Evolutionary conservation across 2,888 invertebrate genomes (phyloP), one percentile per base, ranked within the genome.

Genomic region (Agonopterix subpropinquella): DNA sequence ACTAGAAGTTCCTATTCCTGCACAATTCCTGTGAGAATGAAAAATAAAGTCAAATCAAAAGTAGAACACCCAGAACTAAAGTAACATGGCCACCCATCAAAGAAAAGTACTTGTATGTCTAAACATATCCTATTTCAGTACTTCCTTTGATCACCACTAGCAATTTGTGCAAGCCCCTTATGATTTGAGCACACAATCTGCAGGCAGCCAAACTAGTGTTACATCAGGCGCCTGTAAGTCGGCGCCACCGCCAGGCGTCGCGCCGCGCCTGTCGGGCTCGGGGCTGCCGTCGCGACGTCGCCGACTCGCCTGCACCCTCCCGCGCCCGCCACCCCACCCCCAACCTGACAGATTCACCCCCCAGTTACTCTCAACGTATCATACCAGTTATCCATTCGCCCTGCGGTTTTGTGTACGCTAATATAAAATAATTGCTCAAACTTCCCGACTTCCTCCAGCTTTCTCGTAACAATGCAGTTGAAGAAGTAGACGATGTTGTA

Each of bases 271-370:
- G 46, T 51, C 64, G 86, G 85, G 86, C 85, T 83, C 88, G 69
- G 77, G 85, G 69, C 85, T 86, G 88, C 86, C 88, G 88, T 80
- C 88, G 80, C 77, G 86, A 73, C 84, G 86, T 77, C 85, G 82
- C 77, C 67, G 61, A 48, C 52, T 28, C 2, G 28, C 28, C 28
- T 28, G 28, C 28, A 39, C 39, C 52, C 39, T n/a, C 39, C 39
- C 39, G 39, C 9, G 5, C 39, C 39, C 39, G 1, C 28, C 28
- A 28, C 1, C 39, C 39, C n/a, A n/a, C n/a, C 39, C 39, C 10
- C 39, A 39, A 45, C 49, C 51, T 50, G 57, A 50, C 48, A 49
- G 56, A 54, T 56, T 7, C 7, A 28, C 39, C 39, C 39, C 41
- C 13, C 42, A 42, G 42, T 13, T 13, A 13, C 13, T 11, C 42